Percentiles rank a stretch among this genome's conserved stretches.
Conservation (phyloP, 2,113 vertebrate species). For the Coryphaenoides rupestris region DNA sequence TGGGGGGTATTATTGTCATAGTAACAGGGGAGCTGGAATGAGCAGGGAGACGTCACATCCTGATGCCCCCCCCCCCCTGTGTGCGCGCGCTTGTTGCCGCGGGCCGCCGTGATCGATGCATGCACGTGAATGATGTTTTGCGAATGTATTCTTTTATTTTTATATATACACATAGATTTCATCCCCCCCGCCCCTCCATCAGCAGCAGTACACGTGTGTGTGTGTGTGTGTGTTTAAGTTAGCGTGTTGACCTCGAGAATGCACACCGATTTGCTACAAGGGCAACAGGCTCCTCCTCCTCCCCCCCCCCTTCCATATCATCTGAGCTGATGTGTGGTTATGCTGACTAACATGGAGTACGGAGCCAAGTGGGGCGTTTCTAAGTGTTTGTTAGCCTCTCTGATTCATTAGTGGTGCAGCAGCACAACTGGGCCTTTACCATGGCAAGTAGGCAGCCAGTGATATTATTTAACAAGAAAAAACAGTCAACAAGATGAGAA, state of each 20-base stretch:
- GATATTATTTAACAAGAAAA: constrained; percentile 30
- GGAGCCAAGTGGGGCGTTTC: constrained; percentile 39
- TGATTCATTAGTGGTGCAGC: constrained; percentile 34
- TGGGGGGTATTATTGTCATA: constrained; percentile 40
- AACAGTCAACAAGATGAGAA: no score
- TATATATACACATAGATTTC: no score
- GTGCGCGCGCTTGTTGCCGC: no score
- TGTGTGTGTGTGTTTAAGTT: constrained; percentile 22
- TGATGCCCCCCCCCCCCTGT: constrained; percentile 1
- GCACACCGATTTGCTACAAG: constrained; percentile 2
- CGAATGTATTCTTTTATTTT: not conserved
- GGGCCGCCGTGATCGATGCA: not conserved
- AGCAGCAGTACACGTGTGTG: not conserved
- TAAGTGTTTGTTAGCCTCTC: constrained; percentile 46
- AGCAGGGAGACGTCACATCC: constrained; percentile 35
- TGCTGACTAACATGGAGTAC: constrained; percentile 34
- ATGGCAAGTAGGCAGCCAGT: constrained; percentile 22
- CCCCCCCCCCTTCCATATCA: no score
- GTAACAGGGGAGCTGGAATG: constrained; percentile 32
- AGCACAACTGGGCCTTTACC: constrained; percentile 26
- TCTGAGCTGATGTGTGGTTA: constrained; percentile 16
- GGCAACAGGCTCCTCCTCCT: constrained; percentile 17
- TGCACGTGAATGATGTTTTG: constrained; percentile 25
- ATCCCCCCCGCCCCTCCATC: not conserved
- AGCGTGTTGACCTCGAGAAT: constrained; percentile 17